phyloP scores from a whole-genome alignment of 2,113 vertebrate species.

The Dasyornis broadbenti region DNA sequence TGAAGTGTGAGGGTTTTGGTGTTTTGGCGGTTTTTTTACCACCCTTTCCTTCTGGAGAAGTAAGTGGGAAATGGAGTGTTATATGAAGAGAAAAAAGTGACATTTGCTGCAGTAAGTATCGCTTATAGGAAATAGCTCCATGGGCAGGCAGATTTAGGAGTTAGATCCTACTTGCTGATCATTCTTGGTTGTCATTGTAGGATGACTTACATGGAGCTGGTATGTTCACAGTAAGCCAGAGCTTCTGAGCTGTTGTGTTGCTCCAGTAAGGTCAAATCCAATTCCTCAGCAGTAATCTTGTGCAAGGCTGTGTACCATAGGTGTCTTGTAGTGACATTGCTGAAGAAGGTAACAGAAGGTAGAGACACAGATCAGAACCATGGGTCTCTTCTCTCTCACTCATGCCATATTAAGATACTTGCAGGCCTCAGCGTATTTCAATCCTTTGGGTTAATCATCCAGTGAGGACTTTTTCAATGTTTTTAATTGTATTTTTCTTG shows the following conservation, averaged over 20 bases:
- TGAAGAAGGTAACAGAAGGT: background rate
- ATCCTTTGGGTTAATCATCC: background rate
- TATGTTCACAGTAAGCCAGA: background rate
- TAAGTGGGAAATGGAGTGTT: background rate
- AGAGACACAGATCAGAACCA: background rate
- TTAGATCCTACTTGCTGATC: background rate
- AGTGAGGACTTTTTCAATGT: background rate
- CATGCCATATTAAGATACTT: background rate
- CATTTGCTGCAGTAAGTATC: background rate
- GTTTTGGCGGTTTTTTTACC: no score
- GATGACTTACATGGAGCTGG: background rate
- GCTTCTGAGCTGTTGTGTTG: background rate
- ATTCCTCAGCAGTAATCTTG: background rate
- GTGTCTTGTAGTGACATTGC: background rate
- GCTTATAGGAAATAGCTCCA: background rate
- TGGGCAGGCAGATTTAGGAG: background rate
- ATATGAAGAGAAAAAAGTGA: background rate
- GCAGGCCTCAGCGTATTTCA: background rate
- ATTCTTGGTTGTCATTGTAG: background rate
- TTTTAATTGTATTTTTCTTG: background rate
- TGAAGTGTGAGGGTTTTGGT: rapidly evolving
- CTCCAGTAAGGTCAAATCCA: background rate
- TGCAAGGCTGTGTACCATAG: background rate
- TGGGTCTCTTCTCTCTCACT: background rate
- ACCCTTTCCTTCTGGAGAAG: background rate